Conservation (phyloP, 2,888 invertebrate species). For the Galeruca laticollis region DNA sequence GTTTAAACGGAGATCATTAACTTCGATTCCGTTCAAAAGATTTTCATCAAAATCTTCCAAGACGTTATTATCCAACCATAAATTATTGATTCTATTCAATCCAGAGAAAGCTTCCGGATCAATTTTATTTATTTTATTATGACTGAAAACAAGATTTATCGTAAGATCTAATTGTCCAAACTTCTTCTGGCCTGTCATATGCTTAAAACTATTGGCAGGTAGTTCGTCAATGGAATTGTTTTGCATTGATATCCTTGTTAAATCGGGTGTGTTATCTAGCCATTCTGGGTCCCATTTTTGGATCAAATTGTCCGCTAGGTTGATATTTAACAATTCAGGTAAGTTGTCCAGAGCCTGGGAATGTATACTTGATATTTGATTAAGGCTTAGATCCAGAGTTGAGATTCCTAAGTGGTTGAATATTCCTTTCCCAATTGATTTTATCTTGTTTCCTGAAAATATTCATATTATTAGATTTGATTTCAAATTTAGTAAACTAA, state of each 20-base stretch:
- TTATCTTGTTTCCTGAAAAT: constrained; percentile 48
- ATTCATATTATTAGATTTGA: not conserved
- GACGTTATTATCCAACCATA: constrained; percentile 56
- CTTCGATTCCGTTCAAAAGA: constrained; percentile 45
- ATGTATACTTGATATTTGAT: constrained; percentile 47
- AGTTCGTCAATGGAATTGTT: constrained; percentile 53
- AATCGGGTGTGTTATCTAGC: constrained; percentile 53
- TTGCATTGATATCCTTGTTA: constrained; percentile 54
- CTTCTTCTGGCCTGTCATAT: constrained; percentile 50
- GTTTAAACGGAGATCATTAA: constrained; percentile 52
- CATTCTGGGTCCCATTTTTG: constrained; percentile 53
- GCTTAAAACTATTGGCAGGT: constrained; percentile 52
- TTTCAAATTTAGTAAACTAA: not conserved
- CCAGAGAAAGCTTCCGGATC: constrained; percentile 52
- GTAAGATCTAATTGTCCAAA: constrained; percentile 48
- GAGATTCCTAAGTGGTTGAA: constrained; percentile 51
- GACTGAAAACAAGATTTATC: constrained; percentile 54
- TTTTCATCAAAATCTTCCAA: constrained; percentile 47
- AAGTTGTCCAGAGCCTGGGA: constrained; percentile 51
- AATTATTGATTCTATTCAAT: constrained; percentile 52
- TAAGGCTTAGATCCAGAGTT: constrained; percentile 50
- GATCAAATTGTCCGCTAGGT: constrained; percentile 54
- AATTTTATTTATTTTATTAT: constrained; percentile 54
- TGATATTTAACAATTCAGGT: constrained; percentile 50
- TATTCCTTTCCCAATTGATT: constrained; percentile 49